phyloP scores from a whole-genome alignment of 1,140 invertebrate species.

The Heliconius hewitsoni region DNA sequence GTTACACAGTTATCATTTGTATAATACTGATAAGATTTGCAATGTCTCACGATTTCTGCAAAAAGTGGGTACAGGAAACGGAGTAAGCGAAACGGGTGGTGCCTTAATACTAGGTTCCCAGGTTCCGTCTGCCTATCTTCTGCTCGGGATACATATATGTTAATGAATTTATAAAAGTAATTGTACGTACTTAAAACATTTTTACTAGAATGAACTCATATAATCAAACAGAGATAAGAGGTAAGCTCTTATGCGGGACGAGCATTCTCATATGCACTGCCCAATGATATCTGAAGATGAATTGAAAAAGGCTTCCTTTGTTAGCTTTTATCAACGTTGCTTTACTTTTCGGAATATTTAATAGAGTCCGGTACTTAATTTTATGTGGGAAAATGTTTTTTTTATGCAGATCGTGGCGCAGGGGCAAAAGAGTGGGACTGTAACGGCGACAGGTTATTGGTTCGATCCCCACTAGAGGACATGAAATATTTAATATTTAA shows the following conservation, averaged over 20 bases:
- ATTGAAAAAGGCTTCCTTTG: constrained; percentile 6
- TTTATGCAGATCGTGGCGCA: too few species aligned
- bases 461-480: too few species aligned
- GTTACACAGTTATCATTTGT: too few species aligned
- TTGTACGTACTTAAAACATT: background rate
- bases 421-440: too few species aligned
- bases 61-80: background rate
- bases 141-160: background rate
- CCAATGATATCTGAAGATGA: background rate
- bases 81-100: background rate
- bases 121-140: background rate
- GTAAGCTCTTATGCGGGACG: background rate
- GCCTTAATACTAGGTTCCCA: background rate
- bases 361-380: background rate
- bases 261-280: constrained; percentile 2
- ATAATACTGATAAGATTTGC: background rate
- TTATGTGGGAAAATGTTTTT: too few species aligned
- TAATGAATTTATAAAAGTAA: too few species aligned
- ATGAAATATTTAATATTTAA: too few species aligned
- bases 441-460: too few species aligned
- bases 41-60: background rate
- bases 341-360: background rate
- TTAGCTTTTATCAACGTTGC: constrained; percentile 4
- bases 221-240: background rate
- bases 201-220: background rate